These are phyloP conservation scores for Erpetoichthys calabaricus DNA, from an alignment of 2,797 vertebrate genomes.

Conservation along the genomic window DNA sequence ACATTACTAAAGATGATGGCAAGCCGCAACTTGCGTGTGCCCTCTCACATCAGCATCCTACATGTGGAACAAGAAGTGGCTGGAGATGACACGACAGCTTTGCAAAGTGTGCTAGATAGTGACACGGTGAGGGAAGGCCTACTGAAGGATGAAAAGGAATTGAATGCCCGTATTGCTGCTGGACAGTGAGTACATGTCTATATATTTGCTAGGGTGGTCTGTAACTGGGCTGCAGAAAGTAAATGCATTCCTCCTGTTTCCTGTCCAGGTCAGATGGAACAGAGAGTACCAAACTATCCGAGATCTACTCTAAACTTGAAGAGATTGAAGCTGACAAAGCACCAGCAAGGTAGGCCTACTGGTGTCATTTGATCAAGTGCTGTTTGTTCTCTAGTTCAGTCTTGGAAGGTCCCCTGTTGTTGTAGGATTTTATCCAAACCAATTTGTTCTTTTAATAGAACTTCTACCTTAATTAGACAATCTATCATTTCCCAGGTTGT, in stretches of 20 bases:
- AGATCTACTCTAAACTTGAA: constrained; percentile 79
- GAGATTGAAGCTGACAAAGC: constrained; percentile 96
- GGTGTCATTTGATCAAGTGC: too few species aligned
- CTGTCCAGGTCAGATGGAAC: constrained; percentile 58
- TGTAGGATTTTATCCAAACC: too few species aligned
- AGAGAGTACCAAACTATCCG: constrained; percentile 68
- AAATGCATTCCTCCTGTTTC: neutral
- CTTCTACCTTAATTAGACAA: too few species aligned
- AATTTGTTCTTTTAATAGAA: too few species aligned
- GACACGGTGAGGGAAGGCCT: constrained; percentile 69
- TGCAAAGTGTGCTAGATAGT: constrained; percentile 86
- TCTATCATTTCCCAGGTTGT: too few species aligned
- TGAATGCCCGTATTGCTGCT: constrained; percentile 61
- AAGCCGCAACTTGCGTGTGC: constrained; percentile 72
- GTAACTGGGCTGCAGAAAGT: neutral
- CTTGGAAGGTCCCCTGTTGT: too few species aligned
- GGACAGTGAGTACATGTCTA: constrained; percentile 57
- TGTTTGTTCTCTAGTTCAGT: too few species aligned
- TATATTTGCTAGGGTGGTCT: neutral
- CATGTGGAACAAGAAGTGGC: constrained; percentile 95
- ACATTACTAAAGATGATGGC: constrained; percentile 91
- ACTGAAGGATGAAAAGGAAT: constrained; percentile 56
- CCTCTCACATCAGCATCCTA: constrained; percentile 81
- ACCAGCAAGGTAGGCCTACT: constrained; percentile 64
- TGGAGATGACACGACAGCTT: constrained; percentile 67